Percentiles rank a stretch among this genome's conserved stretches.
Conservation (phyloP, 37 sponge, comb jelly and placozoan genomes). For the Hormiphora californensis region DNA sequence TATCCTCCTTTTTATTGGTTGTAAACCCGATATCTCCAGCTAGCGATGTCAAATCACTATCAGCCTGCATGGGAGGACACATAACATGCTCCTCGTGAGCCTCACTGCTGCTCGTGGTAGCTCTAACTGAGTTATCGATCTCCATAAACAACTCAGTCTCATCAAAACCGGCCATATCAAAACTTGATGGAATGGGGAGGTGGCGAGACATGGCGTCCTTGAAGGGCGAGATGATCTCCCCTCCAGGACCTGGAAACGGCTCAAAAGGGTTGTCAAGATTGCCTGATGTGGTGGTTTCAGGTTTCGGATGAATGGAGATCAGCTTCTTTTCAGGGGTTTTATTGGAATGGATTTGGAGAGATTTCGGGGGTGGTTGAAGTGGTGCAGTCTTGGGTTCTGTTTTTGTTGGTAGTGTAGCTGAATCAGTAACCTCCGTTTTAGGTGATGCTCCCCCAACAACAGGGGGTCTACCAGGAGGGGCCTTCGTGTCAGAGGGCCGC, state of each 20-base stretch:
- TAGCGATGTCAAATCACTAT: conserved; percentile 30
- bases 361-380: no score
- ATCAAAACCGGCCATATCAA: conserved; percentile 25
- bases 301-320: no score
- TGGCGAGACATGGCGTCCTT: conserved; percentile 4
- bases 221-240: conserved; percentile 4
- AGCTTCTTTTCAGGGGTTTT: no score
- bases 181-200: background rate
- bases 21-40: background rate
- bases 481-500: background rate
- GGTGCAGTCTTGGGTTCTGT: no score
- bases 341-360: no score
- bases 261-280: conserved; percentile 33
- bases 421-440: background rate
- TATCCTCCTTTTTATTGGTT: no score
- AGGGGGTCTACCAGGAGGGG: background rate
- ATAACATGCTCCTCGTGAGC: background rate
- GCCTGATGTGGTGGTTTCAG: background rate
- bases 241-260: background rate
- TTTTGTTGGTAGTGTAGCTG: background rate
- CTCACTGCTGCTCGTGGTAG: background rate
- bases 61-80: conserved; percentile 50
- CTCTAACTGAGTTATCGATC: background rate
- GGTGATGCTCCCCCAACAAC: background rate
- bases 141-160: conserved; percentile 50